phyloP scores from a whole-genome alignment of 2,888 invertebrate species.

The Branchipolynoe longqiensis region DNA sequence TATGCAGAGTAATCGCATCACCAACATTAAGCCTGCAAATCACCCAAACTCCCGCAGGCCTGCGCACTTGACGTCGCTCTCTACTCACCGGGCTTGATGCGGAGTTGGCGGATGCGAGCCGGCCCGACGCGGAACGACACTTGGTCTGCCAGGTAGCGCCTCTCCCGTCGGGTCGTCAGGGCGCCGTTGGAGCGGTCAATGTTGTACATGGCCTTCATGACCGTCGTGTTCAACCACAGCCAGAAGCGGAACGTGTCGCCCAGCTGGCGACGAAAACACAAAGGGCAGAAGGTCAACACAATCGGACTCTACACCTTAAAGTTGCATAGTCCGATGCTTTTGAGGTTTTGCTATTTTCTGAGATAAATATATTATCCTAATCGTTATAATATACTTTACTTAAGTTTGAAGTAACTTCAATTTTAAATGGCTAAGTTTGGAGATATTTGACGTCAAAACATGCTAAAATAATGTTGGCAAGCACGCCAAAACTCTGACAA shows the following conservation, averaged over 20 bases:
- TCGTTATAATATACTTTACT: too few species aligned
- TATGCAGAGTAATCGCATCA: too few species aligned
- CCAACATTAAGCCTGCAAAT: too few species aligned
- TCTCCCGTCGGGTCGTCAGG: constrained; percentile 40
- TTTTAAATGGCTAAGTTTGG: too few species aligned
- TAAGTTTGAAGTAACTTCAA: too few species aligned
- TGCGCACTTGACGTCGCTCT: not conserved
- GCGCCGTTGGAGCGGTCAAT: constrained; percentile 56
- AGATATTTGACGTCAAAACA: too few species aligned
- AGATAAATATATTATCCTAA: too few species aligned
- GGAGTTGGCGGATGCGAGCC: constrained; percentile 62
- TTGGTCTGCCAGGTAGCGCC: constrained; percentile 59
- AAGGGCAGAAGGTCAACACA: not conserved
- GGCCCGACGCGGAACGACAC: constrained; percentile 64
- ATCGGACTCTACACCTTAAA: too few species aligned
- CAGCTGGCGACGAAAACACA: constrained; percentile 30
- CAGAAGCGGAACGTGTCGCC: constrained; percentile 60
- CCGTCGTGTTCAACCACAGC: constrained; percentile 57
- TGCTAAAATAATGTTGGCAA: too few species aligned
- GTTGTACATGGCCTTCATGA: constrained; percentile 54
- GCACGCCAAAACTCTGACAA: too few species aligned
- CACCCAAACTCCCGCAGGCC: too few species aligned
- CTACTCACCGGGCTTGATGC: constrained; percentile 62
- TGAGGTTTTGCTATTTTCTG: too few species aligned
- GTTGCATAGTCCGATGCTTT: not conserved